Base-by-base conservation (phyloP, 2,113 vertebrate species). In the Bolborhynchus lineola region DNA sequence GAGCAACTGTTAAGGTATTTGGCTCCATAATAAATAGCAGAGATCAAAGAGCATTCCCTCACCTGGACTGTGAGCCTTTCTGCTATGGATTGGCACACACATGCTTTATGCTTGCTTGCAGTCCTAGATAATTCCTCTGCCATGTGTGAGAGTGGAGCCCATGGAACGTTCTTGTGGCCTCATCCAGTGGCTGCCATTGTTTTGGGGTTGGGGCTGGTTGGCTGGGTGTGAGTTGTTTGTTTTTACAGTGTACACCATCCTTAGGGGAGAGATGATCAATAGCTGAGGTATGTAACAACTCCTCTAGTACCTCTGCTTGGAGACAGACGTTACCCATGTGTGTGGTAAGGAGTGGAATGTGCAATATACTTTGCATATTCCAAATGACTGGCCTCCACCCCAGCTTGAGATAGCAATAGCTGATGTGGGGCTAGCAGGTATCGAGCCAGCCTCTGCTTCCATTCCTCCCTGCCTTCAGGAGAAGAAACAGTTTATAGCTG, bases 271-370 rank as follows among this genome's bases (percentile, higher is more conserved):
- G 35, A 63, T 93, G 86, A 93, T 91, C 50, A 42, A 39, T 86
- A 82, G 63, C 25, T 60, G 42, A 84, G 65, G 91, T 50, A 95
- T 92, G 91, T 75, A 89, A 77, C 46, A 86, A 83, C 69, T 78
- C 72, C 29, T 70, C 29, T 63, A 33, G 26, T 42, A 52, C 72
- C 29, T 86, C 89, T 35, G 9, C n/a, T 46, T 57, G 33, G 72
- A 91, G 71, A 63, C 74, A 86, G 76, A 82, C 68, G 14, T 82
- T 78, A 71, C 86, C 77, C 47, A 35, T 2, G 11, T 74, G 68
- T 60, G 81, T 78, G 70, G 52, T 10, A 71, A 47, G 60, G 72
- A 82, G 35, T 82, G 86, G 95, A 91, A 88, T 47, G 94, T 52
- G 77, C 86, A 88, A 29, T 64, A 16, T 24, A 13, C 74, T 60